phyloP scores from a whole-genome alignment of 2,113 vertebrate species.

The Odontophorus gujanensis region DNA sequence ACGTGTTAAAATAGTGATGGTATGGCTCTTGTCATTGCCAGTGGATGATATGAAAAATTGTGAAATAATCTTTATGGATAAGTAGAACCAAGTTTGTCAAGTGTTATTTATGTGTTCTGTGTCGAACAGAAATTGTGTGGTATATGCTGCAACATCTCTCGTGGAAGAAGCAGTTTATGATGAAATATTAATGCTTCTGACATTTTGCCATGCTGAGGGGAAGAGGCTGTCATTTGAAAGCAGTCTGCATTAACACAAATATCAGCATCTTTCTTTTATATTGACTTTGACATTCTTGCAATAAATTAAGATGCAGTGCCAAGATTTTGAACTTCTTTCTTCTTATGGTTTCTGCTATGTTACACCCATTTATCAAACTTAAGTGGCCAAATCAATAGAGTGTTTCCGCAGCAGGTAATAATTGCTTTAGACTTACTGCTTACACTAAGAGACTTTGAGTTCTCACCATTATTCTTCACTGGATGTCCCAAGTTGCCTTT shows the following conservation, averaged over 20 bases:
- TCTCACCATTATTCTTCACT: constrained; percentile 41
- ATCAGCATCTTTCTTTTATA: background rate
- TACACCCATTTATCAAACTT: constrained; percentile 65
- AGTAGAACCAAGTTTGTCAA: background rate
- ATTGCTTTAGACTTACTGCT: constrained; percentile 65
- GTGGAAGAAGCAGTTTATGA: background rate
- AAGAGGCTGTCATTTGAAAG: background rate
- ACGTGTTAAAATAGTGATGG: background rate
- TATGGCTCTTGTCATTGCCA: background rate
- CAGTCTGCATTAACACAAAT: constrained; percentile 9
- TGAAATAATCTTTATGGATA: background rate
- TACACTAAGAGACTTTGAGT: constrained; percentile 20
- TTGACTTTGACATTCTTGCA: constrained; percentile 14
- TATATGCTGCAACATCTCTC: background rate
- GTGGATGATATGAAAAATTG: background rate
- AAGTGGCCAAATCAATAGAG: constrained; percentile 64
- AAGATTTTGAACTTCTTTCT: constrained; percentile 48
- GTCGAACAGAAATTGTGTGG: background rate
- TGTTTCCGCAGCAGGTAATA: constrained; percentile 62
- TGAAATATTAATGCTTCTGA: background rate
- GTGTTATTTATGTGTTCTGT: background rate
- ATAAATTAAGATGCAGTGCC: constrained; percentile 40
- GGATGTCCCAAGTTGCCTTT: background rate
- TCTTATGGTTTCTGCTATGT: constrained; percentile 1
- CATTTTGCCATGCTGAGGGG: background rate